Evolutionary conservation across 2,113 vertebrate species (phyloP).

Genomic region (Catharus bicknelli): DNA sequence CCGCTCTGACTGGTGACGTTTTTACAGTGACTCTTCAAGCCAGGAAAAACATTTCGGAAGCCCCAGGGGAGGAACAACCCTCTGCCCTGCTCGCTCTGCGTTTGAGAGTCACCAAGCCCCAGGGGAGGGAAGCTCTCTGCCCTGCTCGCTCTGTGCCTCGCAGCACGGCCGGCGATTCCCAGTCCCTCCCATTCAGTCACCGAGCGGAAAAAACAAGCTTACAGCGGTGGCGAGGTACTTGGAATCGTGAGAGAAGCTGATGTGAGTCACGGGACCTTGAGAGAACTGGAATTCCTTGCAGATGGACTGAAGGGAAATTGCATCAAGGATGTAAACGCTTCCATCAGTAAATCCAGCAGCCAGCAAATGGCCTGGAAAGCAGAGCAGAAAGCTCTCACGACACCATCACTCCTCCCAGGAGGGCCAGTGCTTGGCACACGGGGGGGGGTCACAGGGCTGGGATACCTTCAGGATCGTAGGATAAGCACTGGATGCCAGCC

Average conservation of each 20-base stretch:
- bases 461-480: slow-evolving; percentile 86
- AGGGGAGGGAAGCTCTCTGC: neutral
- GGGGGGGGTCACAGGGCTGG: neutral
- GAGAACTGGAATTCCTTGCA: slow-evolving; percentile 77
- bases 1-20: neutral
- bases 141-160: fast-evolving
- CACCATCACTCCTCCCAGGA: fast-evolving
- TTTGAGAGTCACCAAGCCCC: neutral
- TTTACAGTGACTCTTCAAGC: neutral
- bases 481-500: slow-evolving; percentile 78
- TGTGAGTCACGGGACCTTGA: slow-evolving; percentile 75
- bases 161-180: neutral
- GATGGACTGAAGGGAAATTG: slow-evolving; percentile 77
- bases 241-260: slow-evolving; percentile 88
- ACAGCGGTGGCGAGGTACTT: slow-evolving; percentile 89
- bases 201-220: slow-evolving; percentile 39
- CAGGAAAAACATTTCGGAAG: neutral
- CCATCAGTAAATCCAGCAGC: slow-evolving; percentile 87
- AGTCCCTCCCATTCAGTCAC: neutral
- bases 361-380: slow-evolving; percentile 80
- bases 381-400: neutral
- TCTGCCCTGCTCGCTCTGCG: neutral
- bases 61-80: neutral
- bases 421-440: neutral
- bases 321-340: slow-evolving; percentile 81